Evolutionary conservation across 2,113 vertebrate genomes (phyloP).

Genomic region (Cryptoleucopteryx plumbea): DNA sequence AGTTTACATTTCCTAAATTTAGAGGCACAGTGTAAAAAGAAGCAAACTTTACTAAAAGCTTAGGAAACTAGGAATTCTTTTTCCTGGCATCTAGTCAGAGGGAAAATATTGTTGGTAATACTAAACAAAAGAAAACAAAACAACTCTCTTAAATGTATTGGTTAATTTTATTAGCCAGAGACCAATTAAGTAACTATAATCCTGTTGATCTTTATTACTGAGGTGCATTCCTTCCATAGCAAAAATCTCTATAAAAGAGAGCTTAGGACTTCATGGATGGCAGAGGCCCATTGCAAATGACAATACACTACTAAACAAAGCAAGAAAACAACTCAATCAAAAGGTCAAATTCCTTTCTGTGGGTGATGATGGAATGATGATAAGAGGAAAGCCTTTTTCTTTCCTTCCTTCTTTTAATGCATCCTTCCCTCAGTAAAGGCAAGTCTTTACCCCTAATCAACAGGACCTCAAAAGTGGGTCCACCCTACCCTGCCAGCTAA

Average conservation of each 20-base stretch:
- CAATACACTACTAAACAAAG: slow-evolving; percentile 61
- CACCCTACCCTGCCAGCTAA: background rate
- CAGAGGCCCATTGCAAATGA: slow-evolving; percentile 31
- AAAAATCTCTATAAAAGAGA: slow-evolving; percentile 48
- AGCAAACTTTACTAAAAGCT: background rate
- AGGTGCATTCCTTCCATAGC: slow-evolving; percentile 66
- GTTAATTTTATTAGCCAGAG: slow-evolving; percentile 37
- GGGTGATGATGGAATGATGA: slow-evolving; percentile 46
- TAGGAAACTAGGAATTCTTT: background rate
- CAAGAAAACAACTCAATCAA: slow-evolving; percentile 62
- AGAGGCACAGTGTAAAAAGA: background rate
- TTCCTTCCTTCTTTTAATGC: slow-evolving; percentile 46
- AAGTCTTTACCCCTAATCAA: slow-evolving; percentile 8
- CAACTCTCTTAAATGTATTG: slow-evolving; percentile 29
- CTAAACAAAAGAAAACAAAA: slow-evolving; percentile 37
- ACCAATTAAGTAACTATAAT: slow-evolving; percentile 58
- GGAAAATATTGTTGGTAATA: background rate
- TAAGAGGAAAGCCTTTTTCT: slow-evolving; percentile 49
- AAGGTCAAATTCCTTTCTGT: slow-evolving; percentile 62
- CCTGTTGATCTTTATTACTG: slow-evolving; percentile 53
- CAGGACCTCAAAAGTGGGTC: background rate
- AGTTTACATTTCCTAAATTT: slow-evolving; percentile 20
- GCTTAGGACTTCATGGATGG: slow-evolving; percentile 47
- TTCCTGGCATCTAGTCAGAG: background rate
- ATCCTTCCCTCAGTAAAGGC: slow-evolving; percentile 14